Base-by-base conservation (phyloP, 2,888 invertebrate genomes). In the Plusia festucae region DNA sequence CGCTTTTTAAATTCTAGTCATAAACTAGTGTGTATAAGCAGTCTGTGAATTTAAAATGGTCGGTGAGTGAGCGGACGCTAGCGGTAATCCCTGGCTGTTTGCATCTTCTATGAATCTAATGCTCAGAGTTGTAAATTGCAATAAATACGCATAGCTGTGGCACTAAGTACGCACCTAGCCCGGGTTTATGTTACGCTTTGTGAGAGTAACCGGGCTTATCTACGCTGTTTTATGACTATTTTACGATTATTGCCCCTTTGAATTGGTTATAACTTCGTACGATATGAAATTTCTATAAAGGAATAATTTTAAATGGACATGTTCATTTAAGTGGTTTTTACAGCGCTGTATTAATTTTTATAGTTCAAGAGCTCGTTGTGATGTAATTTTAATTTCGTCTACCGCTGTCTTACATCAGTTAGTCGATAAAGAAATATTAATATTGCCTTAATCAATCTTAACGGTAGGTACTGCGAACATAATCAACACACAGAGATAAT, bases 231-330 rank as follows among this genome's bases (percentile, higher is more conserved):
- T 94, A 94, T 85, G 91, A 90, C 86, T 86, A 85, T 93, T 94
- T 94, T 93, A 94, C 91, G 93, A 92, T 93, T 93, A 94, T 94
- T 88, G 91, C 93, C 90, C 86, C 87, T 90, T 88, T 88, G 92
- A 93, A 93, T 93, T 89, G 93, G 90, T 92, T 91, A 92, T 93
- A 91, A 92, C 92, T 89, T 88, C 86, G 88, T 88, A 88, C 88
- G 93, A 93, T 93, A 93, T 94, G 91, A 93, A 93, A 92, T 90
- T 93, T 91, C 90, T 93, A 89, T 92, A 91, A 88, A 90, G 88
- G 89, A 88, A 92, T 91, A 89, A 90, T 89, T 92, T 92, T 87
- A 90, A 93, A 93, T 91, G 90, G 89, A 92, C 90, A 90, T 92
- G 91, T 93, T 93, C 90, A 90, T 93, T 91, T 90, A 86, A 87